A percentile compares a stretch with the other conserved stretches of the same genome.
Conservation (phyloP, 1,140 invertebrate genomes). For the Hyposmocoma kahamanoa region DNA sequence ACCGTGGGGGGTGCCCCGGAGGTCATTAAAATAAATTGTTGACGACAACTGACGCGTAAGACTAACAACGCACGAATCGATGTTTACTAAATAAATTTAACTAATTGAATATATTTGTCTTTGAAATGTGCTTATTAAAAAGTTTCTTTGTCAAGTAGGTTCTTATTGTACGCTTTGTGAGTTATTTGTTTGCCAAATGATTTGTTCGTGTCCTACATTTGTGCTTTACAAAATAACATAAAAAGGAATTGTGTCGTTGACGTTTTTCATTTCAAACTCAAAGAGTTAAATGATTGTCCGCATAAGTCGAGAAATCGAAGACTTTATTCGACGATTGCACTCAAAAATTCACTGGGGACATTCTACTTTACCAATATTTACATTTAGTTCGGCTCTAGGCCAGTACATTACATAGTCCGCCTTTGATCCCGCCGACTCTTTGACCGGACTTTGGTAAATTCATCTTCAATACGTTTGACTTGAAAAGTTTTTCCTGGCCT, state of each 20-base stretch:
- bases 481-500: conserved; percentile 8
- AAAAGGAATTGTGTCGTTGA: too few species aligned
- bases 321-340: conserved; percentile 6
- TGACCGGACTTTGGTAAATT: conserved; percentile 27
- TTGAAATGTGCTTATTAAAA: background rate
- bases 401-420: conserved; percentile 17
- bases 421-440: conserved; percentile 28
- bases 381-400: conserved; percentile 14
- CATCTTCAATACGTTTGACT: conserved; percentile 16
- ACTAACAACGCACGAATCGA: conserved; percentile 18
- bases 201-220: too few species aligned
- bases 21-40: conserved; percentile 60
- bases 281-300: too few species aligned
- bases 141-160: background rate
- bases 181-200: too few species aligned
- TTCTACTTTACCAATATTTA: conserved; percentile 24
- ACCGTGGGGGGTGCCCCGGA: conserved; percentile 28
- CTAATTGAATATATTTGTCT: background rate
- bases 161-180: too few species aligned
- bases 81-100: conserved; percentile 19
- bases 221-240: background rate
- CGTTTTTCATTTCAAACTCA: too few species aligned
- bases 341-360: conserved; percentile 16
- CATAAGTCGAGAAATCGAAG: conserved; percentile 7
- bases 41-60: conserved; percentile 34